A percentile compares a stretch with the other conserved stretches of the same genome.
These are phyloP conservation scores for Martes martes DNA, from an alignment of 2,113 vertebrate genomes.

Conservation along the genomic window DNA sequence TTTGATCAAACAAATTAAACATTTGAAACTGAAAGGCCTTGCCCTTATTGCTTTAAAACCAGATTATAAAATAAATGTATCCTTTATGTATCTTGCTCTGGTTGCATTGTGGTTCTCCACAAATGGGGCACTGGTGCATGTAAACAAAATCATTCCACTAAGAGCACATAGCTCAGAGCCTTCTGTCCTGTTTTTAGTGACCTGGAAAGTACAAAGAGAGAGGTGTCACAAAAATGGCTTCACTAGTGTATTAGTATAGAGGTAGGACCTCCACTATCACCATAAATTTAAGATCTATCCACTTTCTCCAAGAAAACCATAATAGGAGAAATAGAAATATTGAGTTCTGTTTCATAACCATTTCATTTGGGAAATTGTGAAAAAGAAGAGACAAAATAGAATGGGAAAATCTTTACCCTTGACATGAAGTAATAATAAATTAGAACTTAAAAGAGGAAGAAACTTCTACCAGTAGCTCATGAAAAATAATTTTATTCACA, in stretches of 20 bases:
- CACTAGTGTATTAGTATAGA: constrained; percentile 46
- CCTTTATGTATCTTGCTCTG: constrained; percentile 55
- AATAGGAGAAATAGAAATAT: constrained; percentile 56
- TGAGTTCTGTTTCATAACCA: constrained; percentile 25
- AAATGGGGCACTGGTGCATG: constrained; percentile 51
- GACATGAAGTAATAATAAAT: constrained; percentile 66
- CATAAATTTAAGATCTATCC: constrained; percentile 68
- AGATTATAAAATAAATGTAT: constrained; percentile 41
- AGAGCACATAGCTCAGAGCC: constrained; percentile 72
- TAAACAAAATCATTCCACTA: constrained; percentile 75
- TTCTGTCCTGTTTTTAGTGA: constrained; percentile 79
- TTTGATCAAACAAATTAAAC: constrained; percentile 56
- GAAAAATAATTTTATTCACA: constrained; percentile 55
- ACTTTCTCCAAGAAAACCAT: constrained; percentile 69
- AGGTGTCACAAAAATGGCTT: constrained; percentile 17
- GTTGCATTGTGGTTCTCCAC: constrained; percentile 51
- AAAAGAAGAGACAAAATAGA: constrained; percentile 66
- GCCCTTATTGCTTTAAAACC: constrained; percentile 66
- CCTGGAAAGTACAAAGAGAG: constrained; percentile 73
- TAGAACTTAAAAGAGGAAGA: constrained; percentile 45
- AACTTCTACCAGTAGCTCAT: background rate
- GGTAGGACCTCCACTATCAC: constrained; percentile 61
- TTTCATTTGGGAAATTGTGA: constrained; percentile 70
- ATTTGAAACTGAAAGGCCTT: constrained; percentile 19
- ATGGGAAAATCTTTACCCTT: constrained; percentile 58